Base-by-base conservation (phyloP, 2,888 invertebrate genomes). In the Lottia gigantea region DNA sequence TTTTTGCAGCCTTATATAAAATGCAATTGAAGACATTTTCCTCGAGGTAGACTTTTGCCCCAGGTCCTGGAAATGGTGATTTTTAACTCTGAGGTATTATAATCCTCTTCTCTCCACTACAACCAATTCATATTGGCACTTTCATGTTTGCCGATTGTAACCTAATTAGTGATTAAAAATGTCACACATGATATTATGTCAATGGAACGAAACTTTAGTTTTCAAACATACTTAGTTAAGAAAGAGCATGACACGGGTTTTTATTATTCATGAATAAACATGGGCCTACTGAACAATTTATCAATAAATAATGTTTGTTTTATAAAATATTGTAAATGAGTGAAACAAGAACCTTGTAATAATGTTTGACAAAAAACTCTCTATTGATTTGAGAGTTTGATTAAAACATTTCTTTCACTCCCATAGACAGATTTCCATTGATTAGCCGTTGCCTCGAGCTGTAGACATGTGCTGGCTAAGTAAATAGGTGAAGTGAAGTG, bases 401-500 rank as follows among this genome's bases (percentile, higher is more conserved):
- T 55, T 55, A 55, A 55, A 23, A 23, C 23, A 40, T 23, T 19
- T 55, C 19, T 55, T 55, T 55, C 19, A 23, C 55, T 55, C 55
- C 55, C 19, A 19, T 40, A 40, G 11, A 55, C 55, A 15, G 55
- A 55, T 55, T 55, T 55, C 11, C 14, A 55, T 55, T 55, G 55
- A 55, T 23, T 19, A 23, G 14, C 19, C 19, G 23, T 23, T 55
- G 55, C 55, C 55, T 23, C 55, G 14, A 23, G 55, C 55, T 55
- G 55, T 55, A 55, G 55, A 55, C 64, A 64, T 45, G 64, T 31
- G 64, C 19, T 64, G 19, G 64, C 23, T 40, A 45, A 16, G 45
- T 45, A 64, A 31, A 55, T 55, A 55, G 23, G 19, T 23, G 55
- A 23, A 19, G 19, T 23, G 19, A 55, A 74, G 70, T 74, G 74